Conservation (phyloP, 92 coral and sea anemone species). For the Hydrozoanthus gracilis region DNA sequence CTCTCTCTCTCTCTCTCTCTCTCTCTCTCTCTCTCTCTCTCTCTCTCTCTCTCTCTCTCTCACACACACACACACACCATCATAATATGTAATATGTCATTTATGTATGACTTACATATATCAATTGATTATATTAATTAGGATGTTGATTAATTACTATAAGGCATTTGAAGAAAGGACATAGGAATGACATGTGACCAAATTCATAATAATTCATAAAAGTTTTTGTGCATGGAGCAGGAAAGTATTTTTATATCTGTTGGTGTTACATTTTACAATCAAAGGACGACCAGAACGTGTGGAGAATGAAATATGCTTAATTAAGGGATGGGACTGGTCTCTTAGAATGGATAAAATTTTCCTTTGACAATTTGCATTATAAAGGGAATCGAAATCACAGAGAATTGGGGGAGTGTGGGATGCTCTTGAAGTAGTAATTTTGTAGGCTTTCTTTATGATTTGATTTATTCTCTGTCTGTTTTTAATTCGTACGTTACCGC, state of each 20-base stretch:
- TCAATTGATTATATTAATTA: too few species aligned
- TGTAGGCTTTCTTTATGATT: background rate
- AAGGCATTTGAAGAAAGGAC: background rate
- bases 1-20: too few species aligned
- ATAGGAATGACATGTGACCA: slow-evolving; percentile 2
- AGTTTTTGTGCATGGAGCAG: slow-evolving; percentile 3
- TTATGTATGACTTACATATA: too few species aligned
- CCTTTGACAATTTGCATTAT: slow-evolving; percentile 5
- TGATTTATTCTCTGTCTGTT: slow-evolving; percentile 8
- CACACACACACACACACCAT: too few species aligned
- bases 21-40: too few species aligned
- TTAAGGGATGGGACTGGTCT: background rate
- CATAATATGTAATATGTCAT: too few species aligned
- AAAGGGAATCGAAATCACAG: slow-evolving; percentile 4
- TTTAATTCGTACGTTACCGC: background rate
- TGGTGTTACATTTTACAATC: background rate
- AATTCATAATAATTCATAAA: background rate
- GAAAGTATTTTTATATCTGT: background rate
- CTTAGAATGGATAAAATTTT: slow-evolving; percentile 4
- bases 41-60: too few species aligned
- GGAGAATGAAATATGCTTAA: background rate
- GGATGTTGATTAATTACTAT: slow-evolving; percentile 3
- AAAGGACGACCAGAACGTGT: background rate
- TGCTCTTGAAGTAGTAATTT: slow-evolving; percentile 9
- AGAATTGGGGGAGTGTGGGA: slow-evolving; percentile 9